Conservation (phyloP, 2,888 invertebrate genomes). For the Automeris io region DNA sequence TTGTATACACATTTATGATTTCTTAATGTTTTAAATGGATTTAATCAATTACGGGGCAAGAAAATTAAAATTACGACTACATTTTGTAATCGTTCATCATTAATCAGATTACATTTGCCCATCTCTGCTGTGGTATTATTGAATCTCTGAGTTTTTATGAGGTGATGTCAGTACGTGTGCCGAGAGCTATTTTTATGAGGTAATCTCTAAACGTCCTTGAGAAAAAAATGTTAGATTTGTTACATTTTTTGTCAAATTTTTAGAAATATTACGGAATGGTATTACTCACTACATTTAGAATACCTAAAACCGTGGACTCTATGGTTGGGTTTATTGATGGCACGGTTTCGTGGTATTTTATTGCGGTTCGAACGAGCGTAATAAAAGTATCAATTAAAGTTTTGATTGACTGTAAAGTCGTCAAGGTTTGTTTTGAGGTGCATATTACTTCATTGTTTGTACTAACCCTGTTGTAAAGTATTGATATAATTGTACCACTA, state of each 20-base stretch:
- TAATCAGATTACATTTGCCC: too few species aligned
- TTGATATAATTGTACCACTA: too few species aligned
- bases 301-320: slow-evolving; percentile 23
- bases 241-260: slow-evolving; percentile 25
- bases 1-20: too few species aligned
- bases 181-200: slow-evolving; percentile 47
- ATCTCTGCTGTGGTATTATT: too few species aligned
- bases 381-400: slow-evolving; percentile 24
- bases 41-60: too few species aligned
- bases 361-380: slow-evolving; percentile 15
- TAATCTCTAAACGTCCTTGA: slow-evolving; percentile 41
- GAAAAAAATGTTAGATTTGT: slow-evolving; percentile 38
- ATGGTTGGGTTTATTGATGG: slow-evolving; percentile 20
- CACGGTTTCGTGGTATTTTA: slow-evolving; percentile 21
- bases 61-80: too few species aligned
- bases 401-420: slow-evolving; percentile 20
- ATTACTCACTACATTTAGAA: slow-evolving; percentile 38
- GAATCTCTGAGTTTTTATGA: slow-evolving; percentile 28
- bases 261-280: slow-evolving; percentile 32
- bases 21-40: too few species aligned
- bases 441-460: slow-evolving; percentile 5
- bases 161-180: slow-evolving; percentile 42
- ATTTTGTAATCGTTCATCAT: too few species aligned
- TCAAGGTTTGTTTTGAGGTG: slow-evolving; percentile 14
- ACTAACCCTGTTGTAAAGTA: too few species aligned